Base-by-base conservation (phyloP, 2,888 invertebrate species). In the Rhimphoctona megacephalus region DNA sequence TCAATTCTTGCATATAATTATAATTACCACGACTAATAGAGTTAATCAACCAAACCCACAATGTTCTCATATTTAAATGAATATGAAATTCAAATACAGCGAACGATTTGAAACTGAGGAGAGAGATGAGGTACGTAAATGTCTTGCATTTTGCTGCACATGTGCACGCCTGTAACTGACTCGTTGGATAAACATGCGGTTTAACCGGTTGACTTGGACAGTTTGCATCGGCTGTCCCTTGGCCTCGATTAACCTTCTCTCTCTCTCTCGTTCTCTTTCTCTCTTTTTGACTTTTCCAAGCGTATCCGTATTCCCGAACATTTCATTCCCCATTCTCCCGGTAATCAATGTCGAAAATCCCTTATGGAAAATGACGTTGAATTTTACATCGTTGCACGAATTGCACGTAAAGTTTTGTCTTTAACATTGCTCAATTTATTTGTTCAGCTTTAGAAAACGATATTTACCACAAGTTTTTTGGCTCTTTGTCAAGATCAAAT, bases 121-220 rank as follows among this genome's bases (percentile, higher is more conserved):
- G 52, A 39, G 17, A 14, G 33, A 52, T 52, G 52, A 39, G 43
- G 61, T 43, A 46, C 39, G 46, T 61, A 70, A 19, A 72, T 61
- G 39, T 78, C 74, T 86, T 86, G 87, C 89, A 91, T 90, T 89
- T 90, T 90, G 90, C 89, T 89, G 89, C 90, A 91, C 87, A 89
- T 81, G 54, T 54, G 67, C 64, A 54, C 81, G 79, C 49, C 43
- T 79, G 81, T 64, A 66, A 66, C 89, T 90, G 90, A 90, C 91
- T 90, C 88, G 85, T 88, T 81, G 85, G 90, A 90, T 91, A 93
- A 92, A 90, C 92, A 93, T 92, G 93, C 89, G 93, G 93, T 93
- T 89, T 92, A 90, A 93, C 93, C 93, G 93, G 93, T 93, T 91
- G 90, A 89, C 89, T 90, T 88, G 85, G 89, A 88, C 90, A 90